phyloP scores from a whole-genome alignment of 2,797 vertebrate species.

The Salarias fasciatus region DNA sequence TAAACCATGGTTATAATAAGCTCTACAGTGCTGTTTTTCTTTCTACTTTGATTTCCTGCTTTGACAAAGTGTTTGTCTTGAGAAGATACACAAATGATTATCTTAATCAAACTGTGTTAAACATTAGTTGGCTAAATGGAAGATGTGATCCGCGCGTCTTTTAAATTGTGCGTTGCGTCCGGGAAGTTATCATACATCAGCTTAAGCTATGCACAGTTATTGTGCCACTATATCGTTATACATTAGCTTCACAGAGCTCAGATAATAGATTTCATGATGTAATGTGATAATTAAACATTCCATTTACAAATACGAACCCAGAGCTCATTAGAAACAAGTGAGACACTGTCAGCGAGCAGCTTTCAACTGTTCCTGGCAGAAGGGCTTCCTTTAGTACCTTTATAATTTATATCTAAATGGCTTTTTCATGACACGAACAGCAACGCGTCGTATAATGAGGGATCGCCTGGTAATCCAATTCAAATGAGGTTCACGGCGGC shows the following conservation, averaged over 20 bases:
- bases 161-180: conserved; percentile 15
- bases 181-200: conserved; percentile 18
- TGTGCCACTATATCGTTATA: conserved; percentile 16
- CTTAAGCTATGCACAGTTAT: conserved; percentile 25
- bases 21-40: conserved; percentile 1
- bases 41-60: conserved; percentile 42
- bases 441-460: conserved; percentile 10
- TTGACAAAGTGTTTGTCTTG: conserved; percentile 32
- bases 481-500: conserved; percentile 46
- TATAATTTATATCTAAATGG: conserved; percentile 26
- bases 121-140: conserved; percentile 24
- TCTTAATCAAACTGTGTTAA: conserved; percentile 34
- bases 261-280: conserved; percentile 30
- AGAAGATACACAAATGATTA: conserved; percentile 36
- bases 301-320: conserved; percentile 25
- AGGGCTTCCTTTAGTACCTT: conserved; percentile 15
- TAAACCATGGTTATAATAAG: too few relatives aligned
- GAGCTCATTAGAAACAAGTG: conserved; percentile 34
- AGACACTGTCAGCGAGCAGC: conserved; percentile 11
- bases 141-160: conserved; percentile 20
- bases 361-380: conserved; percentile 17
- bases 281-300: conserved; percentile 36
- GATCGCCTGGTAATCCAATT: conserved; percentile 44
- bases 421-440: conserved; percentile 35
- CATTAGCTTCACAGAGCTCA: conserved; percentile 13